Base-by-base conservation (phyloP, 2,797 vertebrate species). In the Hydrolagus colliei region DNA sequence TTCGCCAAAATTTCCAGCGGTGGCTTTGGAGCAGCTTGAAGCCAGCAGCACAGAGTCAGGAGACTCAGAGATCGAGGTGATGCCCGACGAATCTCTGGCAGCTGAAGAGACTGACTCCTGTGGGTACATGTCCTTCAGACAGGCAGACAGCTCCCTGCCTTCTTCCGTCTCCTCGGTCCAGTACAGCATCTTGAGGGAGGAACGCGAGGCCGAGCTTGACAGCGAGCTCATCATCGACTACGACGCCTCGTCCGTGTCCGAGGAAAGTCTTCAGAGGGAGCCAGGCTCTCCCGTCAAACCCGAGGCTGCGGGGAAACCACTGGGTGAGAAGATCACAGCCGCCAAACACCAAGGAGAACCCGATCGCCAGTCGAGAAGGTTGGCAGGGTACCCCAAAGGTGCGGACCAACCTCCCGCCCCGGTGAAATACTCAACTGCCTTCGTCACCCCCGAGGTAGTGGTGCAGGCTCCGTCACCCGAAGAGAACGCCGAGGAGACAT, bases 181-280 rank as follows among this genome's bases (percentile, higher is more conserved):
- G 90, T 99, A 99, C 93, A 99, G 97, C 93, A 97, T 99, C 89
- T 93, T 99, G 90, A 92, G 97, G 76, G 97, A 98, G 90, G 98
- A 99, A 90, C 94, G 98, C 12, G 98, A 99, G 92, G 97, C 97
- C 0, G 97, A 99, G 93, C 96, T 99, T 0, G 98, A 99, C 93
- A 99, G 96, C 0, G 98, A 99, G 90, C 97, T 99, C 89, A 96
- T 99, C 92, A 97, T 99, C 0, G 97, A 99, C 92, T 94, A 94
- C 0, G 95, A 95, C 0, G 94, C 94, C 61, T 95, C 95, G 0
- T 95, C 97, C 0, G 97, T 97, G 27, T 99, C 97, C 0, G 98
- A 99, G 89, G 98, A 98, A 92, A 99, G 97, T 90, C 97, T 97
- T 0, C 99, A 98, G 91, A 94, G 96, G 88, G 97, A 97, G 91